phyloP scores from a whole-genome alignment of 1,140 invertebrate species.

The Drosophila prosaltans region DNA sequence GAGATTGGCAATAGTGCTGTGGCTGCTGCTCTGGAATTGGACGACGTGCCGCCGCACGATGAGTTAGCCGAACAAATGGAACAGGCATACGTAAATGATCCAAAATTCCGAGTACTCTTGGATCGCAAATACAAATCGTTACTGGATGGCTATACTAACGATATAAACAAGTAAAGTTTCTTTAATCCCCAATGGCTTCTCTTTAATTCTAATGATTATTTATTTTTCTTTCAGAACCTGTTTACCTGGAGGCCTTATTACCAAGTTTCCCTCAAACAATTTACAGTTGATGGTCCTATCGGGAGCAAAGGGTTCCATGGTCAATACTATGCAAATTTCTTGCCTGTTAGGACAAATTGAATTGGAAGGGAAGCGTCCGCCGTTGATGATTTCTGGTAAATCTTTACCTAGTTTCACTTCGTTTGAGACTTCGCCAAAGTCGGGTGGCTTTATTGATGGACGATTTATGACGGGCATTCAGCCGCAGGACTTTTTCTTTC shows the following conservation, averaged over 20 bases:
- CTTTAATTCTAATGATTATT: not conserved
- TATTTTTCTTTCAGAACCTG: constrained; percentile 85
- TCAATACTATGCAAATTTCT: constrained; percentile 99
- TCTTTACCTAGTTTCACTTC: constrained; percentile 96
- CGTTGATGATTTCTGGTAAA: constrained; percentile 95
- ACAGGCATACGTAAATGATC: constrained; percentile 88
- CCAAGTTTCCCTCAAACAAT: constrained; percentile 97
- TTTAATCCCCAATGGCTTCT: not conserved
- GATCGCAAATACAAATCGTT: constrained; percentile 94
- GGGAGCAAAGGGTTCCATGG: constrained; percentile 98
- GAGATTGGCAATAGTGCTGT: constrained; percentile 86
- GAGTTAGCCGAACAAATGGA: constrained; percentile 88
- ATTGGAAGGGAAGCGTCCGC: constrained; percentile 98
- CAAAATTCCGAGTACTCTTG: constrained; percentile 89
- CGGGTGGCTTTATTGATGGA: constrained; percentile 98
- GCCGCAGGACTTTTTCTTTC: constrained; percentile 99
- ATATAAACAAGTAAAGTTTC: constrained; percentile 90
- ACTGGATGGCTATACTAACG: constrained; percentile 93
- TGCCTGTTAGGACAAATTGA: constrained; percentile 98
- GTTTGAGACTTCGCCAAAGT: constrained; percentile 95
- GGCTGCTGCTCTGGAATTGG: constrained; percentile 88
- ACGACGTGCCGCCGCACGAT: constrained; percentile 83
- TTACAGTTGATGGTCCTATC: constrained; percentile 99
- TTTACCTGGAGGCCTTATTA: constrained; percentile 91
- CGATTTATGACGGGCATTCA: constrained; percentile 98